A percentile compares a stretch with the other conserved stretches of the same genome.
Conservation (phyloP, 2,113 vertebrate genomes). For the Numida meleagris region DNA sequence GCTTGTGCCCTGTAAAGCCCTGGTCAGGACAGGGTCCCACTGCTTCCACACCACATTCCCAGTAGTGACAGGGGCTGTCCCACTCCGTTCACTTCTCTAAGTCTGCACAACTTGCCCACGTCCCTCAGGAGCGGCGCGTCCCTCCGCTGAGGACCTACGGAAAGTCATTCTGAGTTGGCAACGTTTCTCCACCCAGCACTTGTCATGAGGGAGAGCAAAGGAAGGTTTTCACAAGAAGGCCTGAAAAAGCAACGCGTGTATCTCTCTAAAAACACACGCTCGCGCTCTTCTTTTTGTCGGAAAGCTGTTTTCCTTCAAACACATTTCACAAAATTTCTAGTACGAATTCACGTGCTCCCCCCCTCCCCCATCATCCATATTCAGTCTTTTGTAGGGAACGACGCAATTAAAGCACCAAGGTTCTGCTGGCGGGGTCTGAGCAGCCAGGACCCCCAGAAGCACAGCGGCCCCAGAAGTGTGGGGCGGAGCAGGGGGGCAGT, state of each 20-base stretch:
- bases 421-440: background rate
- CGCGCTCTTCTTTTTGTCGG: background rate
- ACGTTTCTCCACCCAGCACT: background rate
- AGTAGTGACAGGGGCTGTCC: background rate
- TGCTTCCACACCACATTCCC: background rate
- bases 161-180: background rate
- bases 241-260: background rate
- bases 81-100: fast-evolving
- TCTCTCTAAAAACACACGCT: no score
- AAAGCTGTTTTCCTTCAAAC: background rate
- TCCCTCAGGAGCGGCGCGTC: background rate
- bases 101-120: background rate
- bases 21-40: background rate
- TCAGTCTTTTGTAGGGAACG: constrained; percentile 48
- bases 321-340: constrained; percentile 9
- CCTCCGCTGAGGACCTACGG: background rate
- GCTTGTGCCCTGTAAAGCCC: background rate
- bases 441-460: background rate
- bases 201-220: background rate
- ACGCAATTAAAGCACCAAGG: background rate
- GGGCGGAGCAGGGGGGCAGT: background rate
- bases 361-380: constrained; percentile 47
- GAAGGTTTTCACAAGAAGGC: background rate
- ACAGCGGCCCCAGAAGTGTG: background rate
- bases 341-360: background rate